phyloP scores from a whole-genome alignment of 1,140 invertebrate species.

The Venustaconcha ellipsiformis region DNA sequence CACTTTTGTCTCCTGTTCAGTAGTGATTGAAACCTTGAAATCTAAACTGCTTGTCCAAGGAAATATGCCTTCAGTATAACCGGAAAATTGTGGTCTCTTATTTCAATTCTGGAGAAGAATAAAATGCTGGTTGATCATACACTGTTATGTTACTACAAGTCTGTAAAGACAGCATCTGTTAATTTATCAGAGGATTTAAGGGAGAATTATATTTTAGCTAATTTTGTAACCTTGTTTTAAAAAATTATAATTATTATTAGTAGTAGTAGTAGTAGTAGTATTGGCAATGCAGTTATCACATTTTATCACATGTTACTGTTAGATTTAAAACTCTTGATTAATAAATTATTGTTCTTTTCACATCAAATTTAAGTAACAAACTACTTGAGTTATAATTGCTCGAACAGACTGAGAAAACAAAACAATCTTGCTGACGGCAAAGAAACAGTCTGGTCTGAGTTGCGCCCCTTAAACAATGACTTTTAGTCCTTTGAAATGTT shows the following conservation, averaged over 20 bases:
- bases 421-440: too few relatives aligned
- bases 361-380: background rate
- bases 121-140: background rate
- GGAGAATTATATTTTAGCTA: background rate
- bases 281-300: background rate
- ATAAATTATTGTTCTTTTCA: background rate
- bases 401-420: too few relatives aligned
- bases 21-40: slow-evolving; percentile 79
- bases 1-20: slow-evolving; percentile 72
- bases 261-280: too few relatives aligned
- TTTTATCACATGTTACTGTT: background rate
- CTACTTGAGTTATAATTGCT: too few relatives aligned
- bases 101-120: slow-evolving; percentile 70
- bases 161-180: background rate
- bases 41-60: slow-evolving; percentile 77
- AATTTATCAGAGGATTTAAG: background rate
- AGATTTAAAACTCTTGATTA: background rate
- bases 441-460: too few relatives aligned
- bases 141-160: background rate
- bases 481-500: too few relatives aligned
- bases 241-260: too few relatives aligned
- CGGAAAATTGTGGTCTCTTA: slow-evolving; percentile 78
- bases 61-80: slow-evolving; percentile 75
- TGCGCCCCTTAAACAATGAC: too few relatives aligned
- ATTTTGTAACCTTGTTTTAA: background rate